phyloP scores from a whole-genome alignment of 2,888 invertebrate genomes.

The Phyllotreta striolata region DNA sequence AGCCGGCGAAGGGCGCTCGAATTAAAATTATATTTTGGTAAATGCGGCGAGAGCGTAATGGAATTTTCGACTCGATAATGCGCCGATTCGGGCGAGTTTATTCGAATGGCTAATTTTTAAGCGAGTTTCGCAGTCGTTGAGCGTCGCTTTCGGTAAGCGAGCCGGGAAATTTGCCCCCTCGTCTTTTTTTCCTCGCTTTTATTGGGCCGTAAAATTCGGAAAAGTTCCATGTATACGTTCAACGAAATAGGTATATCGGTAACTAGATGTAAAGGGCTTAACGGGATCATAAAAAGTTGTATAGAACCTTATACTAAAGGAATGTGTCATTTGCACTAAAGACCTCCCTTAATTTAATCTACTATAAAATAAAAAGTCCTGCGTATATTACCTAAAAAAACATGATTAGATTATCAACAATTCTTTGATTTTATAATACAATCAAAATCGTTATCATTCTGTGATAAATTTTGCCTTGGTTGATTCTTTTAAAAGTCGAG shows the following conservation, averaged over 20 bases:
- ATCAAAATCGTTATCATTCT: too few relatives aligned
- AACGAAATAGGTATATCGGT: conserved; percentile 1
- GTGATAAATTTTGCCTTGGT: too few relatives aligned
- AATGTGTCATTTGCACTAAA: not conserved
- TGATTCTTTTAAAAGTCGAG: too few relatives aligned
- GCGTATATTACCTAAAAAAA: too few relatives aligned
- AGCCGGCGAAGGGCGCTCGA: too few relatives aligned
- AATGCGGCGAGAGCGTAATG: not conserved
- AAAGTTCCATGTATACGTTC: not conserved
- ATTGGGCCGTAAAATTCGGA: conserved; percentile 10
- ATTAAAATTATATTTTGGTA: too few relatives aligned
- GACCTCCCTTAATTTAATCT: too few relatives aligned
- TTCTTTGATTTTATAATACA: too few relatives aligned
- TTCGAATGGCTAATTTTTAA: too few relatives aligned
- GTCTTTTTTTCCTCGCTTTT: not conserved
- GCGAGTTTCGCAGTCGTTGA: too few relatives aligned
- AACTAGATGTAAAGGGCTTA: conserved; percentile 9
- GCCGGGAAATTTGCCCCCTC: not conserved
- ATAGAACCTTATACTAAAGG: not conserved
- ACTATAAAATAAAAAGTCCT: too few relatives aligned
- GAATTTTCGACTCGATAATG: conserved; percentile 1
- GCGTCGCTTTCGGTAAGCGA: not conserved
- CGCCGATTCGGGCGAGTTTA: not conserved
- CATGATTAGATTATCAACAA: too few relatives aligned
- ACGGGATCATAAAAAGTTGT: conserved; percentile 2